Evolutionary conservation across 2,113 vertebrate species (phyloP).

Genomic region (Malaclemys terrapin): DNA sequence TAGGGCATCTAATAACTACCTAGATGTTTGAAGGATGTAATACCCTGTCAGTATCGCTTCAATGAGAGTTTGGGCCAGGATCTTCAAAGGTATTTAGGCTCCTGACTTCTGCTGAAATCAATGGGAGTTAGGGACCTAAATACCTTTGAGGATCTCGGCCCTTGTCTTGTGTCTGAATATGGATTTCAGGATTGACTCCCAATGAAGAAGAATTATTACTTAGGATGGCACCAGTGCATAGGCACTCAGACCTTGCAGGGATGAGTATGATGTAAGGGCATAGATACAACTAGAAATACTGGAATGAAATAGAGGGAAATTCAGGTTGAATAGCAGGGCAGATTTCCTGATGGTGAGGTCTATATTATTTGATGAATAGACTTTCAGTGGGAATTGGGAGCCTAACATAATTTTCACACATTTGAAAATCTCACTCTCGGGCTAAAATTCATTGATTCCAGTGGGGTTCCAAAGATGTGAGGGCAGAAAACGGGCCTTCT

Average conservation of each 20-base stretch:
- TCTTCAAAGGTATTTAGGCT: not conserved
- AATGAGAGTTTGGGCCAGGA: not conserved
- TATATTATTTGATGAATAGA: conserved; percentile 11
- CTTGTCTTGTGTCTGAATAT: not conserved
- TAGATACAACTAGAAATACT: not conserved
- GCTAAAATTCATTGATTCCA: not conserved
- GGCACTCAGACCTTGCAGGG: not conserved
- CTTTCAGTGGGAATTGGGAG: conserved; percentile 9
- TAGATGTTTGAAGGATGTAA: not conserved
- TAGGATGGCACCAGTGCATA: not conserved
- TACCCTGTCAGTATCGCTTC: not conserved
- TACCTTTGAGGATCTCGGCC: not conserved
- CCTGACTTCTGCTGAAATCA: not conserved
- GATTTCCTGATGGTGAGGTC: conserved; percentile 12
- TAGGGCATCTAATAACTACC: not conserved
- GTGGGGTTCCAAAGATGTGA: not conserved
- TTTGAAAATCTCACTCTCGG: not conserved
- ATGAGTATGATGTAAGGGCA: not conserved
- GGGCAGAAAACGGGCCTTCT: not conserved
- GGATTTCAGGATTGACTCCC: not conserved
- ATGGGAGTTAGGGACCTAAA: not conserved
- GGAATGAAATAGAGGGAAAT: not conserved
- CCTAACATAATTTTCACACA: not conserved
- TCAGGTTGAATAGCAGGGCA: not conserved
- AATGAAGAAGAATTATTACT: rapidly evolving